These are phyloP conservation scores for Achlya flavicornis DNA, from an alignment of 2,888 invertebrate species.

Conservation along the genomic window DNA sequence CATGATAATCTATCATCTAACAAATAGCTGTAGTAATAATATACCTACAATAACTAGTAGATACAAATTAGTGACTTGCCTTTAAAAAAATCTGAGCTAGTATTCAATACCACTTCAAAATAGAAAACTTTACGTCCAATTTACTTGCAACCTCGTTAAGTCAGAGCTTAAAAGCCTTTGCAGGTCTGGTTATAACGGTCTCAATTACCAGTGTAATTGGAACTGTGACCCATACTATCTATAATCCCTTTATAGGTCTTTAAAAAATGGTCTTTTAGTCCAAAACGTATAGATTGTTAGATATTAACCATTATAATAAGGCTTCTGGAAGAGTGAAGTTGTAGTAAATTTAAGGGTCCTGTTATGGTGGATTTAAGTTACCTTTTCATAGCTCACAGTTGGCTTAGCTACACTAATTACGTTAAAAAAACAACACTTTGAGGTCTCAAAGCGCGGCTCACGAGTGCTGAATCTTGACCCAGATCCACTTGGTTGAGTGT, in stretches of 20 bases:
- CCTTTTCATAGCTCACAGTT: slow-evolving; percentile 53
- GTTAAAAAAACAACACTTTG: slow-evolving; percentile 71
- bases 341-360: slow-evolving; percentile 20
- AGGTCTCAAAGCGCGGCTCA: slow-evolving; percentile 48
- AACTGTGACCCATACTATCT: not conserved
- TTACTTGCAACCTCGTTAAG: no score
- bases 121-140: no score
- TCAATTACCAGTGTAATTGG: not conserved
- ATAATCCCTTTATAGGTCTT: not conserved
- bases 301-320: slow-evolving; percentile 16
- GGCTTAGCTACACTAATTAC: slow-evolving; percentile 71
- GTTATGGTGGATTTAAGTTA: slow-evolving; percentile 35
- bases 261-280: slow-evolving; percentile 22
- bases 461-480: slow-evolving; percentile 50
- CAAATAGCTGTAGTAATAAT: no score
- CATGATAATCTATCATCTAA: no score
- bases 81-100: no score
- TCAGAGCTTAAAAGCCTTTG: no score
- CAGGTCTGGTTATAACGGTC: no score
- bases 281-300: slow-evolving; percentile 28
- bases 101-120: no score
- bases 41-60: no score
- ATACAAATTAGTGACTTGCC: no score
- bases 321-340: slow-evolving; percentile 14
- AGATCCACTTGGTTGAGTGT: slow-evolving; percentile 34